A percentile compares a stretch with the other conserved stretches of the same genome.
Evolutionary conservation across 1,140 invertebrate species (phyloP).

Genomic region (Hyposmocoma kahamanoa): DNA sequence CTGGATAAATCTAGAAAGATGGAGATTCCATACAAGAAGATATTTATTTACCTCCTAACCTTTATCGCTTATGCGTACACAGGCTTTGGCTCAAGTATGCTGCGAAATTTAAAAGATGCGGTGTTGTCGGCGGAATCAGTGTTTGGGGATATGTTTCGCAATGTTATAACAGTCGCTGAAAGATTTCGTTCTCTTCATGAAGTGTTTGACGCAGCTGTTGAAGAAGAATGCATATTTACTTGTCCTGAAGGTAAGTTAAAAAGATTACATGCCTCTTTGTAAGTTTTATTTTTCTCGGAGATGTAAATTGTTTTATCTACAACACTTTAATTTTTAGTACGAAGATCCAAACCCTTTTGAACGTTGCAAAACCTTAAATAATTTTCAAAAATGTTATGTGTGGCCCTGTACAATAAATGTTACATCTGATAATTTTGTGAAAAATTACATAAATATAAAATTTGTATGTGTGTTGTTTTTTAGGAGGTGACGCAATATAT

Average conservation of each 20-base stretch:
- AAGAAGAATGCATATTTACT: constrained; percentile 85
- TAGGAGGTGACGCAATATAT: too few relatives aligned
- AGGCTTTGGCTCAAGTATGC: constrained; percentile 83
- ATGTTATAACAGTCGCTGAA: constrained; percentile 83
- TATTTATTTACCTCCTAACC: constrained; percentile 82
- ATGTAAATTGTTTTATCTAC: too few relatives aligned
- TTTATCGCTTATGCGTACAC: constrained; percentile 86
- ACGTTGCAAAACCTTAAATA: too few relatives aligned
- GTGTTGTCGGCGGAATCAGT: constrained; percentile 84
- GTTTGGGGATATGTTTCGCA: constrained; percentile 84
- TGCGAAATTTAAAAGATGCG: constrained; percentile 83
- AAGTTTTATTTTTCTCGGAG: too few relatives aligned
- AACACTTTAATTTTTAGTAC: too few relatives aligned
- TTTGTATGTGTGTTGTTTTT: too few relatives aligned
- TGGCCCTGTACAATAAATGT: too few relatives aligned
- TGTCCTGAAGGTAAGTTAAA: constrained; percentile 79
- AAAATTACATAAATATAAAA: too few relatives aligned
- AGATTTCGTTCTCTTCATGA: constrained; percentile 86
- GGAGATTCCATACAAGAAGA: constrained; percentile 83
- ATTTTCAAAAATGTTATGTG: too few relatives aligned
- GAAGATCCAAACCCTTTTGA: too few relatives aligned
- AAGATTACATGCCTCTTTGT: too few relatives aligned
- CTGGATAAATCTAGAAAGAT: constrained; percentile 48
- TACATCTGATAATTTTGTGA: too few relatives aligned
- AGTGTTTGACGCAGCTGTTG: constrained; percentile 87